Evolutionary conservation across 2,888 invertebrate genomes (phyloP).

Genomic region (Phengaris arion): DNA sequence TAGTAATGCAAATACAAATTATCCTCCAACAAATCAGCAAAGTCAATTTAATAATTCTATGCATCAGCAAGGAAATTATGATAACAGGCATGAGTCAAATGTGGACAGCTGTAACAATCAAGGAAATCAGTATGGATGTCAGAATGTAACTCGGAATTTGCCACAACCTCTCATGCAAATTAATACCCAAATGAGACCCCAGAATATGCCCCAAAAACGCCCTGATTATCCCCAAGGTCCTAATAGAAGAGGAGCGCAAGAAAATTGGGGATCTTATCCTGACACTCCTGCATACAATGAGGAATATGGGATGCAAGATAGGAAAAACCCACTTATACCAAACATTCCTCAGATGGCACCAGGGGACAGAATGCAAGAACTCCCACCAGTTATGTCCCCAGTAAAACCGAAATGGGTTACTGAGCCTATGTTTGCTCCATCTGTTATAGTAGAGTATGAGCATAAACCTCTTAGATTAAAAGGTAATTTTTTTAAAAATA

Average conservation of each 20-base stretch:
- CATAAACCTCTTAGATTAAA: slow-evolving; percentile 80
- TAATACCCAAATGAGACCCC: slow-evolving; percentile 43
- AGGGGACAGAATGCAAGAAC: slow-evolving; percentile 11
- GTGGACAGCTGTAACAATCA: slow-evolving; percentile 37
- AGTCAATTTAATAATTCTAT: slow-evolving; percentile 31
- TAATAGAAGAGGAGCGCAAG: slow-evolving; percentile 38
- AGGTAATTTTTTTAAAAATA: slow-evolving; percentile 61
- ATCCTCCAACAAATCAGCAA: slow-evolving; percentile 31
- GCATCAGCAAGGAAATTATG: slow-evolving; percentile 24
- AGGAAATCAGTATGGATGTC: slow-evolving; percentile 42
- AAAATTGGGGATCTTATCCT: slow-evolving; percentile 24
- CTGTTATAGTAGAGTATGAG: slow-evolving; percentile 85
- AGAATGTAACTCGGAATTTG: slow-evolving; percentile 36
- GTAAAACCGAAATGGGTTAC: slow-evolving; percentile 58
- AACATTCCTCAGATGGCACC: background rate
- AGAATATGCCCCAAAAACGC: slow-evolving; percentile 43
- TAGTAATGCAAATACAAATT: slow-evolving; percentile 30
- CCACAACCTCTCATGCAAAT: slow-evolving; percentile 38
- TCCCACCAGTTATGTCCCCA: slow-evolving; percentile 38
- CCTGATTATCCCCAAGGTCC: slow-evolving; percentile 43
- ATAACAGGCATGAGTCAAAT: slow-evolving; percentile 24
- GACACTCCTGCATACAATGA: background rate
- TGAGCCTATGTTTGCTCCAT: slow-evolving; percentile 75
- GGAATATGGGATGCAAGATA: slow-evolving; percentile 9
- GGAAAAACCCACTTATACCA: background rate